phyloP scores from a whole-genome alignment of 2,113 vertebrate genomes.

The Naja naja region DNA sequence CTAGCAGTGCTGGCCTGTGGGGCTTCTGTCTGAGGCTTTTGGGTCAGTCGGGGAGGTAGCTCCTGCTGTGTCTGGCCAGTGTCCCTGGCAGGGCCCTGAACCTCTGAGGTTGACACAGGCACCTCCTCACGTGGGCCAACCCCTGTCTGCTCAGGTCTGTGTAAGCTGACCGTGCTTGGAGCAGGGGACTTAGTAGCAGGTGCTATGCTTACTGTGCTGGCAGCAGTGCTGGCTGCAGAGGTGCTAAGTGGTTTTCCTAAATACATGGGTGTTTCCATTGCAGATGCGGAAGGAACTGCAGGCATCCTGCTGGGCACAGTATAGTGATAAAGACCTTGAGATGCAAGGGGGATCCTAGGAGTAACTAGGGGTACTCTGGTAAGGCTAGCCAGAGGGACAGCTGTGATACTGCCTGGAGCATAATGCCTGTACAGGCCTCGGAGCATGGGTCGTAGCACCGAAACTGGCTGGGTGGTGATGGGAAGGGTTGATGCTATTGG shows the following conservation, averaged over 20 bases:
- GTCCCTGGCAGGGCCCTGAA: conserved; percentile 62
- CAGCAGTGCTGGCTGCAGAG: conserved; percentile 51
- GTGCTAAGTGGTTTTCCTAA: conserved; percentile 81
- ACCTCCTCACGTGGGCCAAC: conserved; percentile 64
- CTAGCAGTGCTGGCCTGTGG: conserved; percentile 49
- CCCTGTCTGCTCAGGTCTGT: conserved; percentile 51
- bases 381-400: conserved; percentile 88
- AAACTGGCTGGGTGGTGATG: conserved; percentile 94
- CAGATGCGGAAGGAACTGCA: conserved; percentile 61
- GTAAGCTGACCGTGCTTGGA: background rate
- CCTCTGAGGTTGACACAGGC: conserved; percentile 21
- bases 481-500: conserved; percentile 97
- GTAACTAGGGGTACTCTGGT: conserved; percentile 84
- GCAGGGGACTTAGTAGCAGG: conserved; percentile 10
- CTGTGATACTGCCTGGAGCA: conserved; percentile 75
- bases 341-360: conserved; percentile 82
- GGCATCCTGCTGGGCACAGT: conserved; percentile 74
- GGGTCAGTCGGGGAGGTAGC: accelerated
- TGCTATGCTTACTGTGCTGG: background rate
- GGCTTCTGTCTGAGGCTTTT: conserved; percentile 50
- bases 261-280: conserved; percentile 86
- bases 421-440: conserved; percentile 88
- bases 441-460: conserved; percentile 85
- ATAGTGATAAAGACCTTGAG: conserved; percentile 82
- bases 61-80: conserved; percentile 28